A percentile compares a stretch with the other conserved stretches of the same genome.
These are phyloP conservation scores for Heterocephalus glaber DNA, from an alignment of 2,113 vertebrate species.

Conservation along the genomic window DNA sequence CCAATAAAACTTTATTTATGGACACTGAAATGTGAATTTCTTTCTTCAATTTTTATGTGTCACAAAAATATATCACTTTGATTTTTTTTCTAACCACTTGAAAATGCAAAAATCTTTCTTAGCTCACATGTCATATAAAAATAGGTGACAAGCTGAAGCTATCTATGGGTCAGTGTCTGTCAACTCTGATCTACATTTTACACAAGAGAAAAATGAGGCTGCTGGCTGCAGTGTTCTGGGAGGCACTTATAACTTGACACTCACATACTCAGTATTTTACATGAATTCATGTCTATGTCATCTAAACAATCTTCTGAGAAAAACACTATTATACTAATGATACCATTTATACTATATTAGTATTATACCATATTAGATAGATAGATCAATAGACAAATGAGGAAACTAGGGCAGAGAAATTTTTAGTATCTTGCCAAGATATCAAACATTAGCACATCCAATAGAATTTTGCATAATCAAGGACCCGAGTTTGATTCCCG, in stretches of 20 bases:
- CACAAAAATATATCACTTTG: constrained; percentile 27
- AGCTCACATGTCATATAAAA: neutral
- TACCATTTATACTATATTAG: neutral
- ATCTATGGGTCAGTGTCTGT: neutral
- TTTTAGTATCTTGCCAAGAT: neutral
- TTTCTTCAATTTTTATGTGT: neutral
- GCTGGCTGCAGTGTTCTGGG: neutral
- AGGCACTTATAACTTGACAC: neutral
- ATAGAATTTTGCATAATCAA: neutral
- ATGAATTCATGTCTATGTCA: neutral
- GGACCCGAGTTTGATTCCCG: no score
- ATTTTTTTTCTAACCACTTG: neutral
- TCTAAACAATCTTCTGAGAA: neutral
- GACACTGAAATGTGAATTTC: neutral
- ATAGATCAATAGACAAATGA: neutral
- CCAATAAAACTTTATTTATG: neutral
- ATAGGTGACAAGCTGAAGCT: neutral
- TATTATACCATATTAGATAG: neutral
- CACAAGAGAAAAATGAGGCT: neutral
- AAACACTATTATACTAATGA: neutral
- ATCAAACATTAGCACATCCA: neutral
- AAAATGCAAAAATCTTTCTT: constrained; percentile 38
- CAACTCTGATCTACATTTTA: neutral
- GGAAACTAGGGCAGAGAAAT: neutral
- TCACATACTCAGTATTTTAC: neutral